Conservation (phyloP, 2,888 invertebrate species). For the Hirudinaria manillensis region DNA sequence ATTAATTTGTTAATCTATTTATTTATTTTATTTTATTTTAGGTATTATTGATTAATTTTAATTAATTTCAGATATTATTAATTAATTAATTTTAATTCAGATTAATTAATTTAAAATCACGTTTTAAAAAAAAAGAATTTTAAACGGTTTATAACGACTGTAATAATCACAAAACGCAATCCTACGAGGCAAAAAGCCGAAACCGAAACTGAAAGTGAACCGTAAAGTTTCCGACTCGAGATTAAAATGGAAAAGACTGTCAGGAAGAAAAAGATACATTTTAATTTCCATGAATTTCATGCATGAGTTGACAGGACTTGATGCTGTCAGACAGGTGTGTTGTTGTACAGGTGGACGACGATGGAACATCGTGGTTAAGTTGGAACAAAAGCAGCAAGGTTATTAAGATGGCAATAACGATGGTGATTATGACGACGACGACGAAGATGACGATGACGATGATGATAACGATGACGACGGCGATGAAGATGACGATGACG, state of each 20-base stretch:
- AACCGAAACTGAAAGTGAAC: not conserved
- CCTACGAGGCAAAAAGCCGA: not conserved
- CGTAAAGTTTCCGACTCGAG: no score
- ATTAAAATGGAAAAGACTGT: no score
- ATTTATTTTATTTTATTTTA: not conserved
- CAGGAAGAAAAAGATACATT: no score
- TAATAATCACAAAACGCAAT: not conserved
- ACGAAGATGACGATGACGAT: conserved; percentile 28
- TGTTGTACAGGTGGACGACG: no score
- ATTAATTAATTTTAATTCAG: not conserved
- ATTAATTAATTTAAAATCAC: not conserved
- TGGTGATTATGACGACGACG: conserved; percentile 28
- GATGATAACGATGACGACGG: conserved; percentile 28
- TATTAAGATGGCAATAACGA: conserved; percentile 27
- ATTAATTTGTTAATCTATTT: not conserved
- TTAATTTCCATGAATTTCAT: no score
- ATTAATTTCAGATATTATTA: not conserved
- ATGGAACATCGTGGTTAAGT: no score
- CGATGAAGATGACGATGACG: conserved; percentile 24
- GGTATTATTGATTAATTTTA: not conserved
- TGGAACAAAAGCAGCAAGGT: no score
- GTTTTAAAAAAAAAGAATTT: not conserved
- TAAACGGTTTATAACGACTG: not conserved
- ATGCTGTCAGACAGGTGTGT: no score
- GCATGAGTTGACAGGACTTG: no score